phyloP scores from a whole-genome alignment of 92 coral and sea anemone species.

The Parazoanthus atlanticus region DNA sequence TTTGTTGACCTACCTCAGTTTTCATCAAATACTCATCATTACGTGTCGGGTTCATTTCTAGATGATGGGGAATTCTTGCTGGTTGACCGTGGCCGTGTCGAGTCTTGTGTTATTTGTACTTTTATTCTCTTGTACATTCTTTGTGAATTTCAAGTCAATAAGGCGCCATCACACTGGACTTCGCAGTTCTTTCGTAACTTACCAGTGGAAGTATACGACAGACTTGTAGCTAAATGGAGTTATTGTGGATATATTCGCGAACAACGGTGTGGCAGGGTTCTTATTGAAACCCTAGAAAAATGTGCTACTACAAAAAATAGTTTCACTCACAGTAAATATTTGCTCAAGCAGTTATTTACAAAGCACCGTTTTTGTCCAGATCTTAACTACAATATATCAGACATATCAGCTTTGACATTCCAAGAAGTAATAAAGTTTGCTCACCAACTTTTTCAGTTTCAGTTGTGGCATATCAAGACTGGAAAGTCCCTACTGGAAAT shows the following conservation, averaged over 20 bases:
- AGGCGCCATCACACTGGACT: neutral
- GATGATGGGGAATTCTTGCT: slow-evolving; percentile 28
- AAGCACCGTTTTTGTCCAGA: too few species aligned
- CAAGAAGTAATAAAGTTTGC: neutral
- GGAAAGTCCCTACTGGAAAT: neutral
- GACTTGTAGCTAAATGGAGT: too few species aligned
- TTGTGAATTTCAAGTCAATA: neutral
- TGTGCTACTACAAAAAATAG: too few species aligned
- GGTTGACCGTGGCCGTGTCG: slow-evolving; percentile 12
- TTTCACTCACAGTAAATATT: too few species aligned
- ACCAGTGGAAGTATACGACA: neutral
- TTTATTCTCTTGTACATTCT: neutral
- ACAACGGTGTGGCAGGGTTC: too few species aligned
- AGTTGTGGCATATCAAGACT: neutral
- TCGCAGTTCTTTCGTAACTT: slow-evolving; percentile 11
- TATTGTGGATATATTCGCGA: too few species aligned
- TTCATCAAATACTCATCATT: neutral
- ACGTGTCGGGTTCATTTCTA: slow-evolving; percentile 14
- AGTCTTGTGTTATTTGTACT: neutral
- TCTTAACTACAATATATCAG: too few species aligned
- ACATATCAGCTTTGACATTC: neutral
- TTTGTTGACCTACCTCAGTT: slow-evolving; percentile 29
- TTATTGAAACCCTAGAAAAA: too few species aligned
- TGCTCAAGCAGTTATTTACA: too few species aligned
- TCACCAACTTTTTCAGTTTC: neutral